Percentiles rank a stretch among this genome's conserved stretches.
Evolutionary conservation across 2,888 invertebrate species (phyloP).

Genomic region (Branchellion lobata): DNA sequence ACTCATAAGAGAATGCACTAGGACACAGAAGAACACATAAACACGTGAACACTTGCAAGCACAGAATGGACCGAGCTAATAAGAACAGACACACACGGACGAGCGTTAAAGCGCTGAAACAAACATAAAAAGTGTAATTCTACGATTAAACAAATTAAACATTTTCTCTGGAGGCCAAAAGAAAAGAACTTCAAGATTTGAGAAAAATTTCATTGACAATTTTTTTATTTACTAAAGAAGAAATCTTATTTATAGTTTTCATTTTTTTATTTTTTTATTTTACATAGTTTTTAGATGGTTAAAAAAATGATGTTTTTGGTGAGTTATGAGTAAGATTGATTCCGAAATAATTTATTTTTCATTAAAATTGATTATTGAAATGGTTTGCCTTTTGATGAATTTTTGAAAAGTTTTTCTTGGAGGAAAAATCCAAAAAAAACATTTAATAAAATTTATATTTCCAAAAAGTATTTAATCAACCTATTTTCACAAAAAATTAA

Average conservation of each 20-base stretch:
- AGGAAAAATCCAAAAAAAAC: too few species aligned
- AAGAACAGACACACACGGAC: conserved; percentile 16
- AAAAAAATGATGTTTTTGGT: too few species aligned
- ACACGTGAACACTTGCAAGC: too few species aligned
- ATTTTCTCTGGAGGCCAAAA: neutral
- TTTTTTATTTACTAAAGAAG: neutral
- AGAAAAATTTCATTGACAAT: conserved; percentile 1
- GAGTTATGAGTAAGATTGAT: too few species aligned
- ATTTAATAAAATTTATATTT: too few species aligned
- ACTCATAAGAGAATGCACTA: neutral
- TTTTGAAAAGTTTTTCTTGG: too few species aligned
- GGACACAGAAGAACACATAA: neutral
- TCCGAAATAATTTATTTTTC: too few species aligned
- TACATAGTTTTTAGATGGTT: too few species aligned
- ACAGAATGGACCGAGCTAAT: neutral
- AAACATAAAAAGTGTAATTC: conserved; percentile 13
- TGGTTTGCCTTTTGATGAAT: too few species aligned
- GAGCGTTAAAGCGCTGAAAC: conserved; percentile 6
- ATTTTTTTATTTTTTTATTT: neutral
- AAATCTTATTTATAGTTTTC: neutral
- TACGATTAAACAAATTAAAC: conserved; percentile 17
- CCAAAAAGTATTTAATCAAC: too few species aligned
- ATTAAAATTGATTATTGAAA: too few species aligned
- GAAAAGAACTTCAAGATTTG: neutral
- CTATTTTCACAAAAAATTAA: too few species aligned